These are phyloP conservation scores for Amblyopsis rosae DNA, from an alignment of 2,113 vertebrate species.

Conservation along the genomic window DNA sequence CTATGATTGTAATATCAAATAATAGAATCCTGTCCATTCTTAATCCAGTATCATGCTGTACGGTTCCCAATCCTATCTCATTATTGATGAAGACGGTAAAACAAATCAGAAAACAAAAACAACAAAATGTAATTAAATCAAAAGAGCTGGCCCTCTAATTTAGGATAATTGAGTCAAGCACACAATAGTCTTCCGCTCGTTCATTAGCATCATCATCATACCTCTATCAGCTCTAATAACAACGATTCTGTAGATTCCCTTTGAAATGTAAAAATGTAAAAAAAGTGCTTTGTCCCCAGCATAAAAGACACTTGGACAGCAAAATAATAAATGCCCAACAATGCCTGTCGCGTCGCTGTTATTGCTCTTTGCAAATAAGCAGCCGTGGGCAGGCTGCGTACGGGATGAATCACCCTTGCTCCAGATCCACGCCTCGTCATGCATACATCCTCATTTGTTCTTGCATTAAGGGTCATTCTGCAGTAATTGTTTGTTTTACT, in stretches of 20 bases:
- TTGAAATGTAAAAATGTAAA: constrained; percentile 76
- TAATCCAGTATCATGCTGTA: no score
- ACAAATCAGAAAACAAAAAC: background rate
- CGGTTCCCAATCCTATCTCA: constrained; percentile 6
- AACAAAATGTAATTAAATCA: constrained; percentile 47
- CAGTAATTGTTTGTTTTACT: constrained; percentile 71
- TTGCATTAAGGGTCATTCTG: constrained; percentile 68
- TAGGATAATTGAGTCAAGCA: constrained; percentile 55
- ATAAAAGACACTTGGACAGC: constrained; percentile 66
- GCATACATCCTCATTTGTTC: constrained; percentile 68
- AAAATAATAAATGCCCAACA: constrained; percentile 59
- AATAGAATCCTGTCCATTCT: constrained; percentile 6
- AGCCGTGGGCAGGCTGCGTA: constrained; percentile 37
- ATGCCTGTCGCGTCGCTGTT: constrained; percentile 64
- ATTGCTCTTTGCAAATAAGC: constrained; percentile 60
- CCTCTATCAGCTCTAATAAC: constrained; percentile 60
- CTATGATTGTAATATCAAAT: background rate
- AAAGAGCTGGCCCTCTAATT: constrained; percentile 23
- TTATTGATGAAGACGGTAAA: constrained; percentile 7
- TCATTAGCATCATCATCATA: constrained; percentile 68
- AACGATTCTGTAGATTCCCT: constrained; percentile 52
- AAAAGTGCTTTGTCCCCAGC: constrained; percentile 66
- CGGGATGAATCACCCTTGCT: constrained; percentile 57
- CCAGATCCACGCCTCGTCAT: constrained; percentile 49
- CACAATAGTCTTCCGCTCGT: constrained; percentile 52